Evolutionary conservation across 2,113 vertebrate genomes (phyloP), one percentile per base, ranked within the genome.

Genomic region (Oplegnathus fasciatus): DNA sequence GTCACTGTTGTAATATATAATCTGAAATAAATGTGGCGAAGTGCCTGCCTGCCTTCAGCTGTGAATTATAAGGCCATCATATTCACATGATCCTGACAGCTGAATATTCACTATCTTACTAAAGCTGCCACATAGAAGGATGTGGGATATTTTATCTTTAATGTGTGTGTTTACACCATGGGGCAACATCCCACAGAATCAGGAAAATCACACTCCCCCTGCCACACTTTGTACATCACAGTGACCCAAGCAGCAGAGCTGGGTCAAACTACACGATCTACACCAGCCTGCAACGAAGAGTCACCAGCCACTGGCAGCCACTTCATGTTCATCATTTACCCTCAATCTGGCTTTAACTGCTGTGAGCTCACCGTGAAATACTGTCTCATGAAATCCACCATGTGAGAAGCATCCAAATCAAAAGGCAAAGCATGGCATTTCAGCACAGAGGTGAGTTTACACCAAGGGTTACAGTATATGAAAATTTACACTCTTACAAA

Each of bases 61-160:
- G 69, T 89, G 76, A 87, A 75, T 72, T 68, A 86, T 42, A 61
- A 34, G 75, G 37, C 62, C 54, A 71, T 87, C 73, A 86, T 61
- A 78, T 62, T 13, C 76, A 85, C 76, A 76, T 60, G 65, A 57
- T 52, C 28, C 52, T 20, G 55, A 46, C 58, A 73, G 61, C 1
- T 75, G 42, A 68, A 71, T 80, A 71, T 50, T 84, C 50, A 64
- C 42, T 14, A 32, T 78, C 24, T 72, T 10, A 22, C 32, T 30
- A 22, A 37, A 62, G 60, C 62, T 80, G 81, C 18, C 77, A 75
- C 0, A 66, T 37, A 55, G 80, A 84, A 17, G 50, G 1, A 88
- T 66, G 9, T 52, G 34, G 11, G 5, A 37, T 48, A 30, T 80
- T 77, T 68, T 37, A 82, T 58, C 11, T 61, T 76, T 44, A 60